phyloP scores from a whole-genome alignment of 2,113 vertebrate genomes.

The Oreotragus oreotragus region DNA sequence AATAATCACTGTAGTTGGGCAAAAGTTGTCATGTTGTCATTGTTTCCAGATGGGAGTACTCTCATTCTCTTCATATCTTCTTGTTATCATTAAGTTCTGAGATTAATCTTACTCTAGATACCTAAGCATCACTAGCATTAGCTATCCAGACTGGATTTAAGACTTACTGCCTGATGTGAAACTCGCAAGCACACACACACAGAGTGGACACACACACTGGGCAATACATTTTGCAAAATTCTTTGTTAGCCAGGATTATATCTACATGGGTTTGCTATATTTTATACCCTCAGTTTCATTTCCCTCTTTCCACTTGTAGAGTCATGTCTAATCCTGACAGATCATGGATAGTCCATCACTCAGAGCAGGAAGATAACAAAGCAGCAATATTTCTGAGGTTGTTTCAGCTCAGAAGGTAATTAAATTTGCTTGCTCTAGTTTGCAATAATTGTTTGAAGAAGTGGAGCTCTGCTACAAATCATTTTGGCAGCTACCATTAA shows the following conservation, averaged over 20 bases:
- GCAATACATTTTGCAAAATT: neutral
- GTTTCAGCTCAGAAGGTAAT: neutral
- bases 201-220: neutral
- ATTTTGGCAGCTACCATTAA: neutral
- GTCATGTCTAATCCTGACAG: neutral
- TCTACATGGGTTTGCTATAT: neutral
- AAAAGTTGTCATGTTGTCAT: neutral
- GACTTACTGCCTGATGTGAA: neutral
- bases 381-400: neutral
- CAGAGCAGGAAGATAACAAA: neutral
- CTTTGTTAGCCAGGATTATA: neutral
- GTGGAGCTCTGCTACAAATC: neutral
- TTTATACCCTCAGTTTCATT: neutral
- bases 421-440: slow-evolving; percentile 33
- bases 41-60: neutral
- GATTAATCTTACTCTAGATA: neutral
- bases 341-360: neutral
- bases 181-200: neutral
- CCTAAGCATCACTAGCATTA: neutral
- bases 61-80: neutral
- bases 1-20: neutral
- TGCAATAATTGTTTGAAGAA: slow-evolving; percentile 36
- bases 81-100: neutral
- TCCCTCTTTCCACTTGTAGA: neutral
- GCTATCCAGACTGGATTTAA: neutral